phyloP scores from a whole-genome alignment of 30 jellyfish, hydroid and myxozoan species.

The Aurelia coerulea region DNA sequence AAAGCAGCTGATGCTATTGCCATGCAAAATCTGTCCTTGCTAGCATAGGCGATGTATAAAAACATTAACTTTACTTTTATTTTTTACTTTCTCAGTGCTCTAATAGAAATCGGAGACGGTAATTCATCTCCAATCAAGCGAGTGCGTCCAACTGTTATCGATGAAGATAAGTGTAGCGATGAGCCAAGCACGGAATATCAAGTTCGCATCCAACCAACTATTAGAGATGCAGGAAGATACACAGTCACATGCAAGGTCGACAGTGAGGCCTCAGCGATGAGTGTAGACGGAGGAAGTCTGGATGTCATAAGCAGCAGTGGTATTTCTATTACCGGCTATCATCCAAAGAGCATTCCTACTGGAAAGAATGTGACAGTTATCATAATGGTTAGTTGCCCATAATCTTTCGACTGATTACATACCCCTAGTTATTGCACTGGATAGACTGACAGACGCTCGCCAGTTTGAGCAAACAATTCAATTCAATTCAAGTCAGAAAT shows the following conservation, averaged over 20 bases:
- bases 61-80: too few relatives aligned
- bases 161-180: slow-evolving; percentile 12
- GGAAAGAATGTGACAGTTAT: slow-evolving; percentile 13
- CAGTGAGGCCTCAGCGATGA: slow-evolving; percentile 3
- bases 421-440: too few relatives aligned
- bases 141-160: background rate
- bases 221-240: slow-evolving; percentile 27
- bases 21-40: too few relatives aligned
- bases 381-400: background rate
- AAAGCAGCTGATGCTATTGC: too few relatives aligned
- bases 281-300: slow-evolving; percentile 13
- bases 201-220: background rate
- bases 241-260: slow-evolving; percentile 24
- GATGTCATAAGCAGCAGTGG: slow-evolving; percentile 17
- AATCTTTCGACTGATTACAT: background rate
- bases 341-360: background rate
- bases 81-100: background rate
- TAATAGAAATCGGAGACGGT: slow-evolving; percentile 6
- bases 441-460: too few relatives aligned
- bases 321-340: background rate
- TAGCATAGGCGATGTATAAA: too few relatives aligned
- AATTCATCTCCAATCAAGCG: background rate
- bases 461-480: too few relatives aligned
- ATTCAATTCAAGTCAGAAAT: too few relatives aligned
- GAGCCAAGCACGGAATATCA: background rate